A percentile compares a stretch with the other conserved stretches of the same genome.
phyloP scores from a whole-genome alignment of 2,888 invertebrate genomes.

The Calameuta idolon region DNA sequence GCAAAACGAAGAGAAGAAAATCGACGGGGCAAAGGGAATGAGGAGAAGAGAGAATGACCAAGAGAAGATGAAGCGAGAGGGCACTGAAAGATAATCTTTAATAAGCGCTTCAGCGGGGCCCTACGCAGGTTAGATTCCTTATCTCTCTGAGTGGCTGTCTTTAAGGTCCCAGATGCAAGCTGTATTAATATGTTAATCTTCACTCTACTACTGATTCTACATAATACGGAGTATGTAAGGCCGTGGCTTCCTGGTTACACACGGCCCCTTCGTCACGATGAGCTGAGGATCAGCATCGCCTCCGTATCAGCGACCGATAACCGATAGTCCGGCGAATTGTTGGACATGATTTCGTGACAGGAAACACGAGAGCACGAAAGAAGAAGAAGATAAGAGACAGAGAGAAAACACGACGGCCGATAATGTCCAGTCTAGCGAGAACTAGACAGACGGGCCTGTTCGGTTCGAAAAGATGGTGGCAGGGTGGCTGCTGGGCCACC shows the following conservation, averaged over 20 bases:
- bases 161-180: constrained; percentile 27
- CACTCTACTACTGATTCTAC: constrained; percentile 56
- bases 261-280: neutral
- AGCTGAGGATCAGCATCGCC: neutral
- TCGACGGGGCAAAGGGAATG: constrained; percentile 15
- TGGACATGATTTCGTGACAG: neutral
- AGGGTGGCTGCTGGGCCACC: constrained; percentile 63
- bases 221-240: constrained; percentile 14
- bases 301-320: neutral
- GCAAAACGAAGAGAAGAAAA: neutral
- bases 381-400: no score
- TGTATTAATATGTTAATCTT: constrained; percentile 63
- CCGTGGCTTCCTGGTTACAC: neutral
- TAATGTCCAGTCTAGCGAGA: constrained; percentile 60
- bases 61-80: constrained; percentile 12
- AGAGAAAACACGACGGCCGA: constrained; percentile 11
- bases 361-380: neutral
- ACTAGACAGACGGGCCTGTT: constrained; percentile 57
- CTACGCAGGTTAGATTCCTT: constrained; percentile 17
- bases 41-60: constrained; percentile 11
- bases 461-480: constrained; percentile 64
- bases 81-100: constrained; percentile 10
- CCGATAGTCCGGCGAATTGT: neutral
- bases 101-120: constrained; percentile 6
- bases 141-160: constrained; percentile 27